Percentiles rank a stretch among this genome's conserved stretches.
Conservation (phyloP, 2,113 vertebrate species). For the Aleadryas rufinucha region DNA sequence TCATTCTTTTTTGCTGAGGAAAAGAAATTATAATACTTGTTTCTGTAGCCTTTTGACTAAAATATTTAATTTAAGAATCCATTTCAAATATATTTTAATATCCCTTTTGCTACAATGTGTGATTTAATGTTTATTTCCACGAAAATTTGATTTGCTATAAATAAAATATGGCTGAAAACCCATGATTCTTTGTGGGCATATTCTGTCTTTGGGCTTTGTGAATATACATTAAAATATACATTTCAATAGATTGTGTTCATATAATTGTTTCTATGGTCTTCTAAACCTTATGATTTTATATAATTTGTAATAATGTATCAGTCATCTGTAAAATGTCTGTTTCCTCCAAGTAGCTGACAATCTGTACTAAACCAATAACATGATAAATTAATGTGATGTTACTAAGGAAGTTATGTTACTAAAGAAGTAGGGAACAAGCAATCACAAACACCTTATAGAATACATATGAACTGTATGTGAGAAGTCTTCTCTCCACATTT, state of each 20-base stretch:
- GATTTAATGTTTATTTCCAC: neutral
- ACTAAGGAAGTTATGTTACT: neutral
- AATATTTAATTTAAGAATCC: neutral
- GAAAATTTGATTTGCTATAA: neutral
- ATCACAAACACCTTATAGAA: neutral
- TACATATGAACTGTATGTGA: neutral
- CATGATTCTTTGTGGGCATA: neutral
- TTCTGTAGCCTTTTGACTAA: neutral
- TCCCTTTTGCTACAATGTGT: neutral
- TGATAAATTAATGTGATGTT: neutral
- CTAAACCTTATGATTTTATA: neutral
- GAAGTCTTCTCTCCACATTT: neutral
- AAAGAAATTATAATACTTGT: neutral
- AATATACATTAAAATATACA: neutral
- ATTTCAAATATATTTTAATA: neutral
- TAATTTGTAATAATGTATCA: neutral
- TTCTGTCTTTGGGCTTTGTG: neutral
- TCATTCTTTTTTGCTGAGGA: neutral
- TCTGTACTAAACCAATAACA: neutral
- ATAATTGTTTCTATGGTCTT: neutral
- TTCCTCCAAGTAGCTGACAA: neutral
- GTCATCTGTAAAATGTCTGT: neutral
- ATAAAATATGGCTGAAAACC: neutral
- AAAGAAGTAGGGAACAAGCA: neutral
- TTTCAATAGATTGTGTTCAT: neutral